phyloP scores from a whole-genome alignment of 2,888 invertebrate genomes.

The Pollenia griseotomentosa region DNA sequence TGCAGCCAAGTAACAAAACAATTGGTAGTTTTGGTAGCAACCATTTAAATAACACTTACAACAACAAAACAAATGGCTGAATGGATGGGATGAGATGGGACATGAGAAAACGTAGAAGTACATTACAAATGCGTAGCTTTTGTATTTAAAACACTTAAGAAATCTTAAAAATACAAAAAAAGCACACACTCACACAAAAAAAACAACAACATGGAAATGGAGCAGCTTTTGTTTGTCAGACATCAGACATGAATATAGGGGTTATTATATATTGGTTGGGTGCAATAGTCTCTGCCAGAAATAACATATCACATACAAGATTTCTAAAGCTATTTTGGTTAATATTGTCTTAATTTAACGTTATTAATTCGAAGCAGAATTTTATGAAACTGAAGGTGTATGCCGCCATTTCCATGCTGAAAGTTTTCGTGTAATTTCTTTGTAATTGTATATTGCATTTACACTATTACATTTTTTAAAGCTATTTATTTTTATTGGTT shows the following conservation, averaged over 20 bases:
- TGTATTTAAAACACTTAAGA: conserved; percentile 72
- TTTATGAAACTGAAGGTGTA: too few relatives aligned
- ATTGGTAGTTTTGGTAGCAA: conserved; percentile 72
- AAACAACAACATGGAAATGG: conserved; percentile 64
- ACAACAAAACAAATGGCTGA: conserved; percentile 5
- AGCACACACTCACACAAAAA: not conserved
- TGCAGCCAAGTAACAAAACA: conserved; percentile 73
- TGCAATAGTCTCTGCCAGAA: conserved; percentile 7
- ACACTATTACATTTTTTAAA: too few relatives aligned
- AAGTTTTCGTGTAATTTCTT: too few relatives aligned
- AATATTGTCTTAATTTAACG: too few relatives aligned
- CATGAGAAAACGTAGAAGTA: conserved; percentile 46
- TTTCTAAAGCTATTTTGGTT: not conserved
- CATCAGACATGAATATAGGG: conserved; percentile 61
- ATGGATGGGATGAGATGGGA: not conserved
- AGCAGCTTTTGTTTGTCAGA: conserved; percentile 69
- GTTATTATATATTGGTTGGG: conserved; percentile 57
- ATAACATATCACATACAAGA: not conserved
- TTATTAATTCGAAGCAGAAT: too few relatives aligned
- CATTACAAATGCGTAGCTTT: conserved; percentile 68
- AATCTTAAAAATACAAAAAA: conserved; percentile 50
- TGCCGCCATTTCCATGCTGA: too few relatives aligned
- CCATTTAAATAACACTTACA: conserved; percentile 39
- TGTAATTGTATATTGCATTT: too few relatives aligned
- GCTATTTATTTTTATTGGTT: too few relatives aligned